Base-by-base conservation (phyloP, 2,888 invertebrate species). In the Hypsopygia costalis region DNA sequence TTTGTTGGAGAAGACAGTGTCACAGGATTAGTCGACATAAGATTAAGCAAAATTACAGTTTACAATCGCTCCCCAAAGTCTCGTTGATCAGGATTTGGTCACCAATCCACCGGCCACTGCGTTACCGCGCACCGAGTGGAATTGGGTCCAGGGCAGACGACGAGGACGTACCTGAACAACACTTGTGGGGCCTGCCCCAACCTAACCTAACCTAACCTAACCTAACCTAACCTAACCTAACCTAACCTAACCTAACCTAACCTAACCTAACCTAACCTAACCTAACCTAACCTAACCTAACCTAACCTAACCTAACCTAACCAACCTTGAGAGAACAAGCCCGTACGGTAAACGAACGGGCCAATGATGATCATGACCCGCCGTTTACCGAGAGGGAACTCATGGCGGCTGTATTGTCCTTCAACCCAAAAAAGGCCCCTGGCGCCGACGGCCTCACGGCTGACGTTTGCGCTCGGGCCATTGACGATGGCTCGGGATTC, bases 251-350 rank as follows among this genome's bases (percentile, higher is more conserved):
- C 46, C 46, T 45, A 49, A 49, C 44, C 49, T 47, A 44, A 44
- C 46, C 46, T 46, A 49, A 52, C 48, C 51, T 49, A 51, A 51
- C 51, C 52, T 52, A 50, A 50, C 52, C 52, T 4, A 16, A 3
- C 16, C 16, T 4, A 16, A 16, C 4, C 16, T 16, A 16, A 16
- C 49, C 50, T 52, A 47, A 48, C 48, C 48, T 48, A 52, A 50
- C 52, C 50, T 52, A 49, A 49, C 51, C 51, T 49, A 51, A 51
- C 48, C 48, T 51, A 48, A 48, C 48, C 51, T 51, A 51, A 51
- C 48, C 51, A 48, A 51, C 46, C 51, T 46, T 51, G 44, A 48
- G n/a, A n/a, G n/a, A n/a, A n/a, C n/a, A n/a, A n/a, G n/a, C n/a
- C n/a, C n/a, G n/a, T n/a, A n/a, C n/a, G n/a, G n/a, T n/a, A n/a